Conservation (phyloP, 1,140 invertebrate species). For the Euura lappo region DNA sequence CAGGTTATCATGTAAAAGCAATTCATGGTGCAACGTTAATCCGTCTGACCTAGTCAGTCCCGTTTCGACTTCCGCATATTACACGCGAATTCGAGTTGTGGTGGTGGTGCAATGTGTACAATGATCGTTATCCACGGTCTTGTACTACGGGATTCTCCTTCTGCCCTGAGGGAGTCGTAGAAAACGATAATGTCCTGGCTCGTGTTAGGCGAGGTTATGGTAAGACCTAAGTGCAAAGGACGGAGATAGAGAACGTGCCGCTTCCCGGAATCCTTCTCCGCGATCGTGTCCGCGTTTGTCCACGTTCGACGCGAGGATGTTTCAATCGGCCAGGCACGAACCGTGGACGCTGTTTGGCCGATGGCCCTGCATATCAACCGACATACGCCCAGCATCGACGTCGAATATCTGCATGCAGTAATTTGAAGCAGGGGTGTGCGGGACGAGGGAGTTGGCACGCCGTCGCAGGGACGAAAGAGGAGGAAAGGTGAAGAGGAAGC, state of each 20-base stretch:
- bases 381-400: background rate
- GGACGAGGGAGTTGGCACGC: background rate
- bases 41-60: background rate
- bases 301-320: slow-evolving; percentile 4
- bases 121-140: background rate
- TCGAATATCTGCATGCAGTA: background rate
- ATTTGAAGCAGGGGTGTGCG: background rate
- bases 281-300: background rate
- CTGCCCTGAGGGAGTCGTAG: background rate
- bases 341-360: background rate
- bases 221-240: background rate
- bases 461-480: background rate
- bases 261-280: background rate
- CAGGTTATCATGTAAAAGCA: too few species aligned
- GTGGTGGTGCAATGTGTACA: background rate
- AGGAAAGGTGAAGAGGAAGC: background rate
- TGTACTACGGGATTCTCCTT: background rate
- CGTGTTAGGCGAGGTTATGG: background rate
- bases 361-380: background rate
- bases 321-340: slow-evolving; percentile 6
- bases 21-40: too few species aligned
- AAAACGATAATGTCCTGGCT: slow-evolving; percentile 3
- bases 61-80: background rate
- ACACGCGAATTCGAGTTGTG: background rate
- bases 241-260: background rate